Conservation (phyloP, 53 echinoderm and acorn worm genomes). For the Holothuria leucospilota region DNA sequence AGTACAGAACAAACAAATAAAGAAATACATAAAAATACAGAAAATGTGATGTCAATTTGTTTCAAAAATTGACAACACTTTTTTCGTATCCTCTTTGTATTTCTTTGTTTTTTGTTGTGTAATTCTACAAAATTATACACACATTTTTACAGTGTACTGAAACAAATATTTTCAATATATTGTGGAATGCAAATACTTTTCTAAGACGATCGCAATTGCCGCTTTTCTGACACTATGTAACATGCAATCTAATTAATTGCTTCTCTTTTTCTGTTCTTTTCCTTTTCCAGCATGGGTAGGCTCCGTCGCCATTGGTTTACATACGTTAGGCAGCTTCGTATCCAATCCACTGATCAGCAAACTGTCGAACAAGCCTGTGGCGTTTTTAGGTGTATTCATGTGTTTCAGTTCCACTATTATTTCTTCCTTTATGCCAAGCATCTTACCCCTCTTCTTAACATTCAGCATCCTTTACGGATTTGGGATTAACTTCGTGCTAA, state of each 20-base stretch:
- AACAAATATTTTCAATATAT: background rate
- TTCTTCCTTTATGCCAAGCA: constrained; percentile 84
- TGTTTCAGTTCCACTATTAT: constrained; percentile 73
- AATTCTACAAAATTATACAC: no score
- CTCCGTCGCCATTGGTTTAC: constrained; percentile 91
- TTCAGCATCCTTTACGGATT: constrained; percentile 85
- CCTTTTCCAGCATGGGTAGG: constrained; percentile 84
- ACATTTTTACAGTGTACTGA: no score
- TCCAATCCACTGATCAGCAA: constrained; percentile 78
- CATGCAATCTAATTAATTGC: background rate
- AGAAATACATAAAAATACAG: no score
- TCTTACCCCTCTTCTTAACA: constrained; percentile 85
- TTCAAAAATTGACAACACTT: no score
- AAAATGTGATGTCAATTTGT: no score
- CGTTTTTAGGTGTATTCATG: constrained; percentile 76
- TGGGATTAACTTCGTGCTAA: constrained; percentile 85
- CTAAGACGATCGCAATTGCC: no score
- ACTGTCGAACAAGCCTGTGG: constrained; percentile 72
- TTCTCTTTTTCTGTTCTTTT: background rate
- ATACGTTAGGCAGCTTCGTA: constrained; percentile 78
- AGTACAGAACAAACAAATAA: no score
- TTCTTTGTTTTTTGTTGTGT: no score
- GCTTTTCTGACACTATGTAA: no score
- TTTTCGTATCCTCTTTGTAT: no score
- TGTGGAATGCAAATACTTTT: background rate